These are phyloP conservation scores for Caenorhabditis sp. DNA, from an alignment of 2,888 invertebrate species.

Conservation along the genomic window DNA sequence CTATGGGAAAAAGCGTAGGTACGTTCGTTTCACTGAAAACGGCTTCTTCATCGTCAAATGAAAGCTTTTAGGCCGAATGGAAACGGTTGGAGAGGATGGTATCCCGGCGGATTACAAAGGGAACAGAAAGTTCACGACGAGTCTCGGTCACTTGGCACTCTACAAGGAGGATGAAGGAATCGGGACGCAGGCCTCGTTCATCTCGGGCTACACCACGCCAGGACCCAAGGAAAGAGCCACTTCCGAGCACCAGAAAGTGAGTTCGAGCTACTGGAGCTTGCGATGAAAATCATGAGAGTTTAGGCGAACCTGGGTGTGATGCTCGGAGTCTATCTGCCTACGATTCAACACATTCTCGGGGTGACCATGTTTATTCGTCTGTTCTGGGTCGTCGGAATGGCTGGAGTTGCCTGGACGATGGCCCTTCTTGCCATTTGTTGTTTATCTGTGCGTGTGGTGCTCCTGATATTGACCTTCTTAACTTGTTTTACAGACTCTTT, in stretches of 20 bases:
- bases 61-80: slow-evolving; percentile 50
- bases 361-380: slow-evolving; percentile 98
- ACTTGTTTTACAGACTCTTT: slow-evolving; percentile 79
- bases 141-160: slow-evolving; percentile 75
- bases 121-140: slow-evolving; percentile 65
- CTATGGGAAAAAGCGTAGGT: slow-evolving; percentile 54
- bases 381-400: slow-evolving; percentile 88
- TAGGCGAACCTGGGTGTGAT: slow-evolving; percentile 95
- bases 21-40: no score
- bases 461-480: neutral
- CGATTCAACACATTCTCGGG: slow-evolving; percentile 99
- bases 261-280: neutral
- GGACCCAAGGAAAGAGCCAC: slow-evolving; percentile 77
- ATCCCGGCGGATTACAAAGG: slow-evolving; percentile 39
- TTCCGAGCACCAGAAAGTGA: slow-evolving; percentile 74
- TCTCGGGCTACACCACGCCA: slow-evolving; percentile 77
- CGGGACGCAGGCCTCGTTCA: slow-evolving; percentile 71
- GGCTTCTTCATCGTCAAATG: slow-evolving; percentile 42
- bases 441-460: slow-evolving; percentile 80
- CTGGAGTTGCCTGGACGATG: slow-evolving; percentile 83
- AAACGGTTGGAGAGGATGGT: slow-evolving; percentile 53
- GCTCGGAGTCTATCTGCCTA: slow-evolving; percentile 97
- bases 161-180: slow-evolving; percentile 71
- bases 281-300: slow-evolving; percentile 25
- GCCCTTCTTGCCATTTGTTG: slow-evolving; percentile 89